These are phyloP conservation scores for Drosophila takahashii DNA, from an alignment of 1,140 invertebrate species.

Conservation along the genomic window DNA sequence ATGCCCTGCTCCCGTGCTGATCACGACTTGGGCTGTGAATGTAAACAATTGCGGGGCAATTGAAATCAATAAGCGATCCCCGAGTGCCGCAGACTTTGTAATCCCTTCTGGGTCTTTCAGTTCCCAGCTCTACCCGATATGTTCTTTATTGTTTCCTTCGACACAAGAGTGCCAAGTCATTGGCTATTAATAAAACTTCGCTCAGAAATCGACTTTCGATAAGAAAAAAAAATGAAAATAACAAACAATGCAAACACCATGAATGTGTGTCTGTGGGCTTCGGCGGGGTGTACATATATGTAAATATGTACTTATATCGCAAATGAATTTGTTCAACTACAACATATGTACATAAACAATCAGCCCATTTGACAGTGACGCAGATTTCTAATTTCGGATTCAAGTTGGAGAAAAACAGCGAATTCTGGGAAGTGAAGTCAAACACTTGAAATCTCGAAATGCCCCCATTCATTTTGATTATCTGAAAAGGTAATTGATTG, in stretches of 20 bases:
- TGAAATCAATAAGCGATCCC: slow-evolving; percentile 73
- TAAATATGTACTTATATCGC: slow-evolving; percentile 63
- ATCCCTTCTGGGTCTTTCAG: slow-evolving; percentile 37
- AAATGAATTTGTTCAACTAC: slow-evolving; percentile 68
- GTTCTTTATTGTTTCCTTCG: slow-evolving; percentile 4
- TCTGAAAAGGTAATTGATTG: neutral
- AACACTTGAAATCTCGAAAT: slow-evolving; percentile 9
- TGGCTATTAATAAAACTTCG: slow-evolving; percentile 66
- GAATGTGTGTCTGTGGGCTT: slow-evolving; percentile 24
- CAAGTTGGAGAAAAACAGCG: slow-evolving; percentile 21
- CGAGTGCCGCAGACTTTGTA: slow-evolving; percentile 49
- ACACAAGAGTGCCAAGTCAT: slow-evolving; percentile 58
- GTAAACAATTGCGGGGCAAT: slow-evolving; percentile 72
- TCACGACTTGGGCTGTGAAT: slow-evolving; percentile 28
- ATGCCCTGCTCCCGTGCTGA: slow-evolving; percentile 31
- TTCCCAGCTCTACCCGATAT: slow-evolving; percentile 19
- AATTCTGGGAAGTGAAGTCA: slow-evolving; percentile 21
- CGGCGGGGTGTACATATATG: slow-evolving; percentile 21
- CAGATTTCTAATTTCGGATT: slow-evolving; percentile 34
- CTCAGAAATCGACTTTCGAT: slow-evolving; percentile 66
- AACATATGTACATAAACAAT: slow-evolving; percentile 48
- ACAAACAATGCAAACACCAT: slow-evolving; percentile 30
- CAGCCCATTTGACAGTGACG: slow-evolving; percentile 32
- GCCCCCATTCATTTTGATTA: neutral
- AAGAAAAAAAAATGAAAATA: slow-evolving; percentile 35